These are phyloP conservation scores for Aspidiotus destructor DNA, from an alignment of 2,888 invertebrate species.

Conservation along the genomic window DNA sequence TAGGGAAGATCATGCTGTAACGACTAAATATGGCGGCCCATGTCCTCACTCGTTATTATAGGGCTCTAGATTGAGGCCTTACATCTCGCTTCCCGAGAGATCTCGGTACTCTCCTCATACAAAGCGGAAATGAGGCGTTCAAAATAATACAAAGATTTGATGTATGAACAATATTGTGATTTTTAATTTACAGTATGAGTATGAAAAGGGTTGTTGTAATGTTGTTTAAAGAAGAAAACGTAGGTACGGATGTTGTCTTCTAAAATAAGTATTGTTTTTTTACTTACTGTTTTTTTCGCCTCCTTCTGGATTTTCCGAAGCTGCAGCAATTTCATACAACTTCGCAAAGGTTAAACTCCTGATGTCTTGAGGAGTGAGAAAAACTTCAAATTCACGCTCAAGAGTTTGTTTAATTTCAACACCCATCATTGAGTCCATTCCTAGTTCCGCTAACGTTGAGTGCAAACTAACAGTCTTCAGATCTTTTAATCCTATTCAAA, in stretches of 20 bases:
- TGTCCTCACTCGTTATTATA: no score
- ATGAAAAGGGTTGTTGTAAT: no score
- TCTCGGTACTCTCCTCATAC: no score
- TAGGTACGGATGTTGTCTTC: no score
- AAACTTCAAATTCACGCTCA: conserved; percentile 79
- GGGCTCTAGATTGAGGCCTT: no score
- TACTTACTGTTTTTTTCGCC: not conserved
- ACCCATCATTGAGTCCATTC: conserved; percentile 95
- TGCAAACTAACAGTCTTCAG: conserved; percentile 59
- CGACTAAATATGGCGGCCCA: no score
- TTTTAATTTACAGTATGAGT: not conserved
- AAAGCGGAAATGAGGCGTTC: no score
- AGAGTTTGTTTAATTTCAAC: conserved; percentile 90
- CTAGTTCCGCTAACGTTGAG: conserved; percentile 74
- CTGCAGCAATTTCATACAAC: conserved; percentile 43
- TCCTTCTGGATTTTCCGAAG: conserved; percentile 35
- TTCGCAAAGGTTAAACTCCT: conserved; percentile 66
- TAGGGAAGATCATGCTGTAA: no score
- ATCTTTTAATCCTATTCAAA: conserved; percentile 50
- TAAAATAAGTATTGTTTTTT: no score
- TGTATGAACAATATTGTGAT: not conserved
- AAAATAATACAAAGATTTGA: not conserved
- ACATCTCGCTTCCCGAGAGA: no score
- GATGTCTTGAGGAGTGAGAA: conserved; percentile 76
- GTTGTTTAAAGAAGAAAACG: no score